Base-by-base conservation (phyloP, 2,797 vertebrate species). In the Ctenopoma multispine region DNA sequence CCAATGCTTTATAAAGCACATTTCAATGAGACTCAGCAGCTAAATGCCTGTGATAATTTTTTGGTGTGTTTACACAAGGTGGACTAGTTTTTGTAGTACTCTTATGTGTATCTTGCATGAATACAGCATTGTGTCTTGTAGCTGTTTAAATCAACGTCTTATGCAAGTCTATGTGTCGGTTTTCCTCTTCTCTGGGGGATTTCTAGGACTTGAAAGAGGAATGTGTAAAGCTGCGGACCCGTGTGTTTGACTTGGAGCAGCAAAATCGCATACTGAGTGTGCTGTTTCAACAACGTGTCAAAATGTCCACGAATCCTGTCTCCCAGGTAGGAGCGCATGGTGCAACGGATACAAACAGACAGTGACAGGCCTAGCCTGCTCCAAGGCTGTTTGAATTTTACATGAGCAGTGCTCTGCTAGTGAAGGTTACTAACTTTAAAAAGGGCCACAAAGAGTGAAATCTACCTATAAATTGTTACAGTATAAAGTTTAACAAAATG, bases 201-300 rank as follows among this genome's bases (percentile, higher is more conserved):
- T 57, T 72, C 8, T 60, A 98, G 97, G 96, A 97, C 92, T 87
- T 98, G 77, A 96, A 96, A 69, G 96, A 98, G 71, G 96, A 98
- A 65, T 98, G 97, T 75, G 91, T 97, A 89, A 97, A 97, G 91
- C 89, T 98, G 83, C 94, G 97, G 83, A 97, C 96, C 0, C 95
- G 96, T 47, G 96, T 98, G 75, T 97, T 96, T 88, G 96, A 98
- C 92, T 89, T 98, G 92, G 96, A 98, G 76, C 96, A 96, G 88
- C 97, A 98, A 81, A 98, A 98, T 88, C 95, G 94, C 80, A 96
- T 94, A 0, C 86, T 98, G 81, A 97, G 93, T 8, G 92, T 95
- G 49, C 91, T 97, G 43, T 97, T 98, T 84, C 96, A 97, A 80
- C 96, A 97, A 78, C 93, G 95, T 81, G 90, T 96, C 85, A 95